Percentiles rank a stretch among this genome's conserved stretches.
Conservation (phyloP, 2,113 vertebrate genomes). For the Sminthopsis crassicaudata region DNA sequence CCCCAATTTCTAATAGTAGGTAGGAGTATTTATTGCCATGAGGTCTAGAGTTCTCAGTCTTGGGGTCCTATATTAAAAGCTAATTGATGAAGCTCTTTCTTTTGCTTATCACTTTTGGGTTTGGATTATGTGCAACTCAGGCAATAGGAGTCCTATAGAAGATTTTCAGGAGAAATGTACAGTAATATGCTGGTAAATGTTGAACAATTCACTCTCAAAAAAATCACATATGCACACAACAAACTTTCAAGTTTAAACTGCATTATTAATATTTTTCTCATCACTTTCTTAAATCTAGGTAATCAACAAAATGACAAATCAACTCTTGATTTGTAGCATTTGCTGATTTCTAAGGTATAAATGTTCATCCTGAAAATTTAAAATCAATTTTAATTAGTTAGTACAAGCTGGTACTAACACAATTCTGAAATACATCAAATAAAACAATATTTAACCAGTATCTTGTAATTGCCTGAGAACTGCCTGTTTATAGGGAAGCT, state of each 20-base stretch:
- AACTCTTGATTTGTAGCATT: neutral
- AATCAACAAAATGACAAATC: neutral
- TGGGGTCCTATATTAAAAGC: neutral
- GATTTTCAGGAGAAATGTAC: neutral
- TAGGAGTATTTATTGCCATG: conserved; percentile 5
- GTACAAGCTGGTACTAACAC: neutral
- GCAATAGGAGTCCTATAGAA: neutral
- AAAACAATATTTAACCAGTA: neutral
- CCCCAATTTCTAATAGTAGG: neutral
- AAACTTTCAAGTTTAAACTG: neutral
- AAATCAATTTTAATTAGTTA: neutral
- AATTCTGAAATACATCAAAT: neutral
- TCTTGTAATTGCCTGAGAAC: neutral
- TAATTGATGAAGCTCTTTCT: conserved; percentile 12
- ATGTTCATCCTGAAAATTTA: neutral
- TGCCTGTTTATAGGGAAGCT: neutral
- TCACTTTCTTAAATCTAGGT: neutral
- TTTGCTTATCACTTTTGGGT: neutral
- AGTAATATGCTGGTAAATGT: neutral
- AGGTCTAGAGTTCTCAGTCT: neutral
- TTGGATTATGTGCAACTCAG: neutral
- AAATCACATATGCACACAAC: neutral
- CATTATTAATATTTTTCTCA: neutral
- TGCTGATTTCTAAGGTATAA: neutral
- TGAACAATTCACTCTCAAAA: neutral